Evolutionary conservation across 2,888 invertebrate species (phyloP), one percentile per base, ranked within the genome.

Genomic region (Sinohyriopsis cumingii): DNA sequence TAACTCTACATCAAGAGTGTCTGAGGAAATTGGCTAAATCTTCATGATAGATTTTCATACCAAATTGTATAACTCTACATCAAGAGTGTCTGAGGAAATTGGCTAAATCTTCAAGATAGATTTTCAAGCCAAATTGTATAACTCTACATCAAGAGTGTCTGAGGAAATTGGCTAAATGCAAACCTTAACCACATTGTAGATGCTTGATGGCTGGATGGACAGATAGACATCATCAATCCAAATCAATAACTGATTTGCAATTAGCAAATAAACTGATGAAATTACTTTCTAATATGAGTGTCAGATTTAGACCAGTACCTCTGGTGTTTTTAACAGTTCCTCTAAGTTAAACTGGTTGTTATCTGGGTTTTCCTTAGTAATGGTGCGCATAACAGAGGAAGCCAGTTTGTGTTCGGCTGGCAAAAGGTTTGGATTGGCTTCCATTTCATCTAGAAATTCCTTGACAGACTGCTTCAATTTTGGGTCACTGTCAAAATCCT

Each of bases 391-490:
- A 62, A 97, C 91, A 84, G 96, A 95, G 0, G 94, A 93, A 0
- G 96, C 96, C 1, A 95, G 95, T 88, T 96, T 95, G 87, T 96
- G 95, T 87, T 97, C 96, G 0, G 95, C 95, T 0, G 96, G 95
- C 64, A 96, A 91, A 63, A 96, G 91, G 77, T 94, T 95, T 9
- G 88, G 86, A 1, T 96, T 95, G 84, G 94, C 94, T 66, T 95
- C 94, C 80, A 96, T 95, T 86, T 96, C 96, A 83, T 96, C 96
- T 65, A 97, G 92, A 88, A 96, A 95, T 86, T 95, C 95, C 86
- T 95, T 94, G 0, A 96, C 95, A 82, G 95, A 91, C 33, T 93
- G 93, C 76, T 95, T 94, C 71, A 97, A 91, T 67, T 93, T 92
- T 59, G 92, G 92, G 86, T 96, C 88, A 68, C 82, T 92, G 91